These are phyloP conservation scores for Kryptolebias marmoratus DNA, from an alignment of 2,113 vertebrate genomes.

Conservation along the genomic window DNA sequence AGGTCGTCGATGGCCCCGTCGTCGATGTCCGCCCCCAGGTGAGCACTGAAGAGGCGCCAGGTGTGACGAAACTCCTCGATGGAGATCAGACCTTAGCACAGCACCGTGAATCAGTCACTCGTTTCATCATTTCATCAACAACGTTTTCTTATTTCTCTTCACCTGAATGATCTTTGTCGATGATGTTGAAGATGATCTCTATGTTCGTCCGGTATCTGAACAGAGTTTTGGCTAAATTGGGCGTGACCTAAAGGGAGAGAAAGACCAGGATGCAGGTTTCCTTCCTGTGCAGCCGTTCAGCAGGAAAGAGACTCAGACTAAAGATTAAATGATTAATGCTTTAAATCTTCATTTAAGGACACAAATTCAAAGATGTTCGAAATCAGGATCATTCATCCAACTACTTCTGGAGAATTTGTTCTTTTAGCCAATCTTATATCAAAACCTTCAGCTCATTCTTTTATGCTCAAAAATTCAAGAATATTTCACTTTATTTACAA, in stretches of 20 bases:
- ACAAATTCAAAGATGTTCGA: no score
- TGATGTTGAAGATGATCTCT: slow-evolving; percentile 93
- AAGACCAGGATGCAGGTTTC: neutral
- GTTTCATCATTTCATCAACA: neutral
- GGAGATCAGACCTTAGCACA: slow-evolving; percentile 88
- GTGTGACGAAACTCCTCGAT: slow-evolving; percentile 91
- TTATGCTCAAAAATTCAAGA: no score
- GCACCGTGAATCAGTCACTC: neutral
- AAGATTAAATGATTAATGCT: no score
- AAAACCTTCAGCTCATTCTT: no score
- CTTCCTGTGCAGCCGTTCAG: no score
- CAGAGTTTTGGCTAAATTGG: slow-evolving; percentile 88
- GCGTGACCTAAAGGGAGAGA: slow-evolving; percentile 80
- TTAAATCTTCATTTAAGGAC: no score
- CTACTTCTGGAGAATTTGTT: no score
- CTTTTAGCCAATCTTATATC: no score
- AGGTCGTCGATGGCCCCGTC: slow-evolving; percentile 86
- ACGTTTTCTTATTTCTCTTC: slow-evolving; percentile 23
- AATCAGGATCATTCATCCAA: no score
- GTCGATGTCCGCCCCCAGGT: slow-evolving; percentile 81
- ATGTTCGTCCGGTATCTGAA: slow-evolving; percentile 92
- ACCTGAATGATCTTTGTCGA: slow-evolving; percentile 96
- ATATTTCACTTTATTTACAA: no score
- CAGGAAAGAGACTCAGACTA: no score
- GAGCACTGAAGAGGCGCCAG: slow-evolving; percentile 92